Base-by-base conservation (phyloP, 2,113 vertebrate species). In the Anas platyrhynchos region DNA sequence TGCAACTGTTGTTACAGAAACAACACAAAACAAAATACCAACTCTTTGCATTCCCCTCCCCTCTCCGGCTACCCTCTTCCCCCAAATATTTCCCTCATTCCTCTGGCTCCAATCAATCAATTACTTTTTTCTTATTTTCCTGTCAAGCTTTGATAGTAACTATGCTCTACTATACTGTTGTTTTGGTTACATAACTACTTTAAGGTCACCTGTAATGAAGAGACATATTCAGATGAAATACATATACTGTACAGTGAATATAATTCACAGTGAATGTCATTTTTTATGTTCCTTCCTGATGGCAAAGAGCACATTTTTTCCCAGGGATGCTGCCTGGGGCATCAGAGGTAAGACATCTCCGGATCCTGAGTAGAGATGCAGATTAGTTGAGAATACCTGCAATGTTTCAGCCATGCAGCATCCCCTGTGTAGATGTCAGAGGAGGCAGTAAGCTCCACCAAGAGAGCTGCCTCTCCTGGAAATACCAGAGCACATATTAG, bases 351-450 rank as follows among this genome's bases (percentile, higher is more conserved):
- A 88, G 16, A 25, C 9, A 32, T 4, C 13, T 34, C 10, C 4
- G 0, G 29, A 26, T 80, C 26, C 44, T 77, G 58, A 18, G 31
- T 59, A n/a, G 12, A 52, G 25, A 29, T 84, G 73, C 36, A 78
- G 31, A 31, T 18, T 23, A 22, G n/a, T 59, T 3, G 7, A 38
- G 17, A 16, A 36, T 9, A 31, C 7, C 50, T 14, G 31, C 1
- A 1, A 41, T 41, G 15, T 23, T 46, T 74, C 73, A 46, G 36
- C 41, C 29, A 3, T 4, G 21, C 44, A 83, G 25, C n/a, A 56
- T 52, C 36, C 27, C 13, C 22, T 52, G 26, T 8, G 14, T 1
- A 0, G 0, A 0, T 7, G 18, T 32, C 44, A 34, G 43, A 91
- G 11, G 9, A 54, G 22, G 23, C 8, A 8, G 22, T 6, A 16